Percentiles rank a stretch among this genome's conserved stretches.
phyloP scores from a whole-genome alignment of 1,140 invertebrate genomes.

The Psilanteris sp. region DNA sequence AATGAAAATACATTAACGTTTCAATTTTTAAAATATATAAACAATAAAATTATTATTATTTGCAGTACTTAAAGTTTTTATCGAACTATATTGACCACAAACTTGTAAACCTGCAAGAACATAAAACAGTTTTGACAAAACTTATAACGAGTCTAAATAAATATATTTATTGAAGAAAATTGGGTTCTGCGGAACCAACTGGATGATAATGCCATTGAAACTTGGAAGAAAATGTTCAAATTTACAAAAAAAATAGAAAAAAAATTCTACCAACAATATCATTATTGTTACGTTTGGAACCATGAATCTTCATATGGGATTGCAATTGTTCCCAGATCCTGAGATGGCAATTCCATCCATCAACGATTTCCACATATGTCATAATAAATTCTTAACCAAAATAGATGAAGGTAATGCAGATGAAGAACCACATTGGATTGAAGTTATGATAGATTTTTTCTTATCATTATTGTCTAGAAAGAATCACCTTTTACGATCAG shows the following conservation, averaged over 20 bases:
- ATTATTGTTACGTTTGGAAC: constrained; percentile 80
- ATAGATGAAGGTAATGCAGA: constrained; percentile 68
- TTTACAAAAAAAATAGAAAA: constrained; percentile 78
- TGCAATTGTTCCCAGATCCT: constrained; percentile 85
- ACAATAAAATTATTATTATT: too few species aligned
- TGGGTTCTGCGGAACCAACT: constrained; percentile 78
- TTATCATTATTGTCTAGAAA: constrained; percentile 86
- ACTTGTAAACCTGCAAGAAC: constrained; percentile 82
- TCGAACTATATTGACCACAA: constrained; percentile 83
- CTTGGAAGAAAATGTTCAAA: constrained; percentile 83
- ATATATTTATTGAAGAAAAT: constrained; percentile 77
- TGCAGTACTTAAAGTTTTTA: constrained; percentile 82
- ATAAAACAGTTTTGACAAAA: constrained; percentile 81
- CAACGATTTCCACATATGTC: constrained; percentile 85
- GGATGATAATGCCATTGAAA: constrained; percentile 79
- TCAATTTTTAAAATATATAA: too few species aligned
- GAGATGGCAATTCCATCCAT: constrained; percentile 84
- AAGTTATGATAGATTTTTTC: constrained; percentile 88
- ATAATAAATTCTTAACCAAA: constrained; percentile 80
- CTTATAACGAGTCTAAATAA: constrained; percentile 81
- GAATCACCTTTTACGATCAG: constrained; percentile 84
- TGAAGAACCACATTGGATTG: constrained; percentile 87
- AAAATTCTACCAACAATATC: constrained; percentile 68
- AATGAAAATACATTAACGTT: too few species aligned
- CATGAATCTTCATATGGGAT: constrained; percentile 85